These are phyloP conservation scores for Physocephala rufipes DNA, from an alignment of 2,888 invertebrate species.

Conservation along the genomic window DNA sequence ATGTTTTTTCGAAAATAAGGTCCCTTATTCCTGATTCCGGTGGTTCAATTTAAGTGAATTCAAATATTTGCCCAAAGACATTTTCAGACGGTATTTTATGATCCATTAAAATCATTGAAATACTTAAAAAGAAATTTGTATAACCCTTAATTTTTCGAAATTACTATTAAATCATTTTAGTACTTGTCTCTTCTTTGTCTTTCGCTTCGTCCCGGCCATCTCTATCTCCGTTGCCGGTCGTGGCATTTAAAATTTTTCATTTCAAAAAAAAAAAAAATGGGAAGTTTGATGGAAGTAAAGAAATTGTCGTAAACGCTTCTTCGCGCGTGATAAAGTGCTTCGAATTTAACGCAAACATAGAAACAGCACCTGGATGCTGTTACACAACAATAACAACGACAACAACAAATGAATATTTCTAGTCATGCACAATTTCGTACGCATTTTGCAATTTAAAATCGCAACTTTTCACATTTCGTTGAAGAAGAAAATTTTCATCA, in stretches of 20 bases:
- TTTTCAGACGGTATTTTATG: too few relatives aligned
- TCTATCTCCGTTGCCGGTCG: background rate
- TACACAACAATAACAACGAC: slow-evolving; percentile 11
- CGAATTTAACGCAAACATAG: background rate
- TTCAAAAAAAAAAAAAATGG: background rate
- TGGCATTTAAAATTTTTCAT: background rate
- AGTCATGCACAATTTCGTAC: slow-evolving; percentile 24
- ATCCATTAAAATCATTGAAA: too few relatives aligned
- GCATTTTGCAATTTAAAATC: slow-evolving; percentile 26
- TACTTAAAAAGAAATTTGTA: too few relatives aligned
- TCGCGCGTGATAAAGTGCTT: background rate
- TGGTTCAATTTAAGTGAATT: too few relatives aligned
- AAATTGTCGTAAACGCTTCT: slow-evolving; percentile 6
- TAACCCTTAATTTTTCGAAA: too few relatives aligned
- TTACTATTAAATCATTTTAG: too few relatives aligned
- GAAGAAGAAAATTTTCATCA: background rate
- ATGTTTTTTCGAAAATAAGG: too few relatives aligned
- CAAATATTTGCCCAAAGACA: too few relatives aligned
- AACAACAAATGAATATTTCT: slow-evolving; percentile 24
- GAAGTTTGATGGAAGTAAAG: background rate
- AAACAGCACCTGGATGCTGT: background rate
- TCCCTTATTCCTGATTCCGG: too few relatives aligned
- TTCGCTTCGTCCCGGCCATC: background rate
- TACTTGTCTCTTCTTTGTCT: too few relatives aligned
- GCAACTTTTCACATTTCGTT: slow-evolving; percentile 11